Base-by-base conservation (phyloP, 2,888 invertebrate genomes). In the Heliconius cydno region DNA sequence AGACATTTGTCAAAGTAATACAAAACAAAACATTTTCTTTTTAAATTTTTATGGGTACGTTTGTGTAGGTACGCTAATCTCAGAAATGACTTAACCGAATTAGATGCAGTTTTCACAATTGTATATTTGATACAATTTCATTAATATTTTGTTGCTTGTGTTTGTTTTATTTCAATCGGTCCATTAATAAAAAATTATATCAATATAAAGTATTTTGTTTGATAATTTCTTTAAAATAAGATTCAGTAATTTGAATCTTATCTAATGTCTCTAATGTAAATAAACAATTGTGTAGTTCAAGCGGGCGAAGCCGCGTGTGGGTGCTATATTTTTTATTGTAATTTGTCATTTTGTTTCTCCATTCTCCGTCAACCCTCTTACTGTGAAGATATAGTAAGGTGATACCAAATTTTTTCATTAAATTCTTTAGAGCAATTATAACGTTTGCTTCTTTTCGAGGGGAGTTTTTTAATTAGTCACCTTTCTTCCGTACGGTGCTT, bases 401-500 rank as follows among this genome's bases (percentile, higher is more conserved):
- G 75, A 75, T 65, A 41, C 46, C 41, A 41, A 65, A 9, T 34
- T 73, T 68, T 76, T 78, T 81, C 79, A 81, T 81, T 78, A 80
- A 77, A 80, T 78, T 78, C 78, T 68, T 60, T 22, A 38, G 57
- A 41, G 77, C 81, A 81, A 81, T 81, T 81, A 80, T 80, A 81
- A 78, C 76, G 79, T 81, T 79, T 60, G n/a, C 77, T 63, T 77
- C 75, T 78, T 67, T 77, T 60, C 46, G 41, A 28, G 76, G 30
- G 66, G 65, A 28, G 76, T 34, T 67, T 76, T 92, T 94, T 93
- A 94, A 93, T 94, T 93, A 93, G 89, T 90, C 89, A 88, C 88
- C 88, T 84, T 89, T 90, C 91, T 91, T 88, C 86, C 86, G 70
- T 52, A 87, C 86, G 12, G 70, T 86, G 91, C 86, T 81, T 75